phyloP scores from a whole-genome alignment of 1,140 invertebrate genomes.

The Delia radicum region DNA sequence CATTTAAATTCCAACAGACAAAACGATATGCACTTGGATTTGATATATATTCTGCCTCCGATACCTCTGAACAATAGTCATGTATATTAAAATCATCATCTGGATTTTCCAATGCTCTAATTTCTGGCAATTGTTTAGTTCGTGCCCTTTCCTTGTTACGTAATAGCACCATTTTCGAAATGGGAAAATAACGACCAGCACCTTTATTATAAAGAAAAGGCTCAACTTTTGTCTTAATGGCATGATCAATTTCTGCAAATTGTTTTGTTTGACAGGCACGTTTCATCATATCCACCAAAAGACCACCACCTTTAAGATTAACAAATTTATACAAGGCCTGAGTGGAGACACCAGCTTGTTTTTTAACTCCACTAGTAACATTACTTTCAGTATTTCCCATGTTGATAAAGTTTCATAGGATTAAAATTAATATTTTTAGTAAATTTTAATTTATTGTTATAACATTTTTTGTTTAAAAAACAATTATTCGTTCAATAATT shows the following conservation, averaged over 20 bases:
- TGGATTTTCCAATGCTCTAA: conserved; percentile 77
- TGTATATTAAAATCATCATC: conserved; percentile 80
- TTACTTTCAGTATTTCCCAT: conserved; percentile 94
- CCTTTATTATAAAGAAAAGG: conserved; percentile 94
- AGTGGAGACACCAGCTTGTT: conserved; percentile 81
- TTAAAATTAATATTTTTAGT: no score
- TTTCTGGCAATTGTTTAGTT: conserved; percentile 74
- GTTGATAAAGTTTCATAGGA: conserved; percentile 31
- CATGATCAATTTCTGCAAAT: conserved; percentile 84
- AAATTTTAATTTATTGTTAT: neutral
- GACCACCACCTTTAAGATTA: conserved; percentile 87
- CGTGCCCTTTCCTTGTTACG: conserved; percentile 83
- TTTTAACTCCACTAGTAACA: conserved; percentile 88
- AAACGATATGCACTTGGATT: conserved; percentile 70
- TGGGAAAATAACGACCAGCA: conserved; percentile 82
- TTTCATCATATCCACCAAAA: conserved; percentile 92
- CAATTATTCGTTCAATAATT: neutral
- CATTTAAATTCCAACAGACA: conserved; percentile 88
- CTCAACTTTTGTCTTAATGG: conserved; percentile 84
- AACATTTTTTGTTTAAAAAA: neutral
- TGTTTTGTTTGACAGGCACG: conserved; percentile 84
- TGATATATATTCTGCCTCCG: conserved; percentile 60
- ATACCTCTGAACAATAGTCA: conserved; percentile 66
- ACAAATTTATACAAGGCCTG: conserved; percentile 82
- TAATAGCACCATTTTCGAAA: conserved; percentile 81